Evolutionary conservation across 1,140 invertebrate genomes (phyloP).

Genomic region (Drosophila prosaltans): DNA sequence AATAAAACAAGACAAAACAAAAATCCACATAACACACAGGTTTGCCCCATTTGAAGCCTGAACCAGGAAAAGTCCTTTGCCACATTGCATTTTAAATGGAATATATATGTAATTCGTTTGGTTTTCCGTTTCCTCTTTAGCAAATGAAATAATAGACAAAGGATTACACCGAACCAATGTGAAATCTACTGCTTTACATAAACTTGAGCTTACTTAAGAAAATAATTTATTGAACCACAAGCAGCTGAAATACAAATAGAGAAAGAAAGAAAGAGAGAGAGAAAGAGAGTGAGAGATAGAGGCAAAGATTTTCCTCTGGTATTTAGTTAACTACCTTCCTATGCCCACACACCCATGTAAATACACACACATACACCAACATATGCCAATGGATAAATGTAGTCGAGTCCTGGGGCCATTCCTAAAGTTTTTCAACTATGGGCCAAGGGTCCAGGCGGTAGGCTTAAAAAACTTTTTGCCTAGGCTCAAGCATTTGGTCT

Average conservation of each 20-base stretch:
- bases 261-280: conserved; percentile 20
- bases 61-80: conserved; percentile 44
- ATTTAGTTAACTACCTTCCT: conserved; percentile 7
- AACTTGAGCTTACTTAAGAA: conserved; percentile 76
- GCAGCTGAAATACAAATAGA: conserved; percentile 18
- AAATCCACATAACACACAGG: conserved; percentile 17
- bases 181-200: conserved; percentile 71
- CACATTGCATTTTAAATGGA: conserved; percentile 76
- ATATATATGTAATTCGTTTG: conserved; percentile 72
- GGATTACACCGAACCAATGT: conserved; percentile 63
- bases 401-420: neutral
- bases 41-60: conserved; percentile 36
- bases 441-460: neutral
- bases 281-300: conserved; percentile 11
- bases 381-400: conserved; percentile 1
- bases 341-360: neutral
- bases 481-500: conserved; percentile 28
- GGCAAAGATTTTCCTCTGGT: conserved; percentile 33
- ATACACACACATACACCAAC: conserved; percentile 4
- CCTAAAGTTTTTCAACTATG: neutral
- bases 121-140: conserved; percentile 29
- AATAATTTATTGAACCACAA: conserved; percentile 74
- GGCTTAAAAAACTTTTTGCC: conserved; percentile 38
- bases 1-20: neutral
- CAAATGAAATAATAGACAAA: conserved; percentile 79